Conservation (phyloP, 2,797 vertebrate genomes). For the Pseudomugil gertrudae region DNA sequence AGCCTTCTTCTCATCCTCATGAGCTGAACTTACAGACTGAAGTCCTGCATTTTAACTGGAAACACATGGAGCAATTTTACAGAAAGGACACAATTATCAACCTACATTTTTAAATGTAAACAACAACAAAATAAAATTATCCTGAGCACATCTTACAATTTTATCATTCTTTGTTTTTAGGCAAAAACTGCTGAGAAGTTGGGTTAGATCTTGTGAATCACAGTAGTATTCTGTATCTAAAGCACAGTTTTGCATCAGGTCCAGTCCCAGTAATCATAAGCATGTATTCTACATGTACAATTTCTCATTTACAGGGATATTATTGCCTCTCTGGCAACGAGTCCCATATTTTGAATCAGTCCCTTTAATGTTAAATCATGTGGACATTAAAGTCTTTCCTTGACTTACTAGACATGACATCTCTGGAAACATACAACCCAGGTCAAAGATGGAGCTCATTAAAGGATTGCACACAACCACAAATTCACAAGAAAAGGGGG, state of each 20-base stretch:
- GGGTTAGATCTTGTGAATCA: neutral
- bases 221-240: slow-evolving; percentile 30
- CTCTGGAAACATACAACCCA: slow-evolving; percentile 79
- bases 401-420: slow-evolving; percentile 85
- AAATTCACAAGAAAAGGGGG: slow-evolving; percentile 67
- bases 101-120: slow-evolving; percentile 23
- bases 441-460: slow-evolving; percentile 86
- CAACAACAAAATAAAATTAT: slow-evolving; percentile 33
- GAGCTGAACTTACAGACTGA: slow-evolving; percentile 67
- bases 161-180: slow-evolving; percentile 26
- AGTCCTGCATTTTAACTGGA: slow-evolving; percentile 59
- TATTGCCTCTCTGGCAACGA: slow-evolving; percentile 70
- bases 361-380: slow-evolving; percentile 78
- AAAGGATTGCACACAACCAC: slow-evolving; percentile 80
- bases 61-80: slow-evolving; percentile 61
- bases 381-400: slow-evolving; percentile 80
- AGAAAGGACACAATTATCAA: slow-evolving; percentile 31
- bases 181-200: neutral
- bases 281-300: slow-evolving; percentile 70
- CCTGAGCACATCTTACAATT: slow-evolving; percentile 17
- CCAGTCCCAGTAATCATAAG: slow-evolving; percentile 48
- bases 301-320: slow-evolving; percentile 73
- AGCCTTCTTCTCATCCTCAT: slow-evolving; percentile 65
- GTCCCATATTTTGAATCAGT: slow-evolving; percentile 58
- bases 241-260: slow-evolving; percentile 14